These are phyloP conservation scores for Botrylloides violaceus DNA, from an alignment of 23 tunicate genomes.

Conservation along the genomic window DNA sequence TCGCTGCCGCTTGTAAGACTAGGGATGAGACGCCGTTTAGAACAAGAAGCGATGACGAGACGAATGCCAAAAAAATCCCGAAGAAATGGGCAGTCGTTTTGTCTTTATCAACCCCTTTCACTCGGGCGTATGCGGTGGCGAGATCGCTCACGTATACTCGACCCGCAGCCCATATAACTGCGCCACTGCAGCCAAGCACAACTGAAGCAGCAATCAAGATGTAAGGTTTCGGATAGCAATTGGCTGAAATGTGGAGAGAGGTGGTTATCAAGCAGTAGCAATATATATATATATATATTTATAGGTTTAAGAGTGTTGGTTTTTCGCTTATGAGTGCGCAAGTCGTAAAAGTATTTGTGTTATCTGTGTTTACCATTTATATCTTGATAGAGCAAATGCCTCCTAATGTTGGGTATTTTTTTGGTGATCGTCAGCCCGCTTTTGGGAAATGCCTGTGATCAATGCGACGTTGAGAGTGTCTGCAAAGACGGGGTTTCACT, in stretches of 20 bases:
- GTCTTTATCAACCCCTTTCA: slow-evolving; percentile 27
- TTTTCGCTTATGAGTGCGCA: no score
- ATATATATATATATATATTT: no score
- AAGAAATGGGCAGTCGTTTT: slow-evolving; percentile 51
- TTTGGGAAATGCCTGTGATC: no score
- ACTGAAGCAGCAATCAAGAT: slow-evolving; percentile 58
- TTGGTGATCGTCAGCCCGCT: no score
- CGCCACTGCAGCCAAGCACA: slow-evolving; percentile 52
- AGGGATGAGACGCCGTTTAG: slow-evolving; percentile 52
- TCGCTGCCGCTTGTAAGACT: slow-evolving; percentile 35
- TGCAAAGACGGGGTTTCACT: no score
- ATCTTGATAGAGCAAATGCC: no score
- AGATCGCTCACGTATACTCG: slow-evolving; percentile 50
- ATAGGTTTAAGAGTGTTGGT: no score
- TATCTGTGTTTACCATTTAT: no score
- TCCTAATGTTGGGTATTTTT: no score
- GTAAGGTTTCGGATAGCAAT: slow-evolving; percentile 63
- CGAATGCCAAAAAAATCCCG: slow-evolving; percentile 48
- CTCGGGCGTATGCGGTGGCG: slow-evolving; percentile 38
- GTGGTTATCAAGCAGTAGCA: no score
- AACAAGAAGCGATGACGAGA: slow-evolving; percentile 42
- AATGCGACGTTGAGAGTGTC: no score
- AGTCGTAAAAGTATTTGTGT: no score
- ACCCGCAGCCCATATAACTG: slow-evolving; percentile 61
- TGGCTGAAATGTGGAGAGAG: slow-evolving; percentile 35